Percentiles rank a stretch among this genome's conserved stretches.
phyloP scores from a whole-genome alignment of 2,888 invertebrate species.

The Dione vanillae region DNA sequence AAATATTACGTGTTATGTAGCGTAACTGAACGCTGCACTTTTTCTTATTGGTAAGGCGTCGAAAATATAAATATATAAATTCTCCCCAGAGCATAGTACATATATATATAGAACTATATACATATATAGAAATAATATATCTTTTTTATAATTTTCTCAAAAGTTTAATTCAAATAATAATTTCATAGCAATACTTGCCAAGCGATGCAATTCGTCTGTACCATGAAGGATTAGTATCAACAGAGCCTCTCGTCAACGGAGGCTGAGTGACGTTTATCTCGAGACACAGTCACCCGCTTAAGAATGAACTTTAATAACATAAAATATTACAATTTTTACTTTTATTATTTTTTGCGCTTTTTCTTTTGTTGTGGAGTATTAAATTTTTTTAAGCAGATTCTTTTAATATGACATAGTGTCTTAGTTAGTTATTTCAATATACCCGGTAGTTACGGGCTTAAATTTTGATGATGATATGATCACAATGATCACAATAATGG shows the following conservation, averaged over 20 bases:
- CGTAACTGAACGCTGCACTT: neutral
- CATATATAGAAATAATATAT: too few relatives aligned
- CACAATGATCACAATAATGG: too few relatives aligned
- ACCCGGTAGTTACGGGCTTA: too few relatives aligned
- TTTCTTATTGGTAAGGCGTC: neutral
- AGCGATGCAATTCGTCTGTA: conserved; percentile 31
- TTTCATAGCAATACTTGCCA: conserved; percentile 22
- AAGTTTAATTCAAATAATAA: conserved; percentile 18
- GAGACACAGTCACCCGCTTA: conserved; percentile 22
- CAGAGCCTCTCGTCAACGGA: conserved; percentile 24
- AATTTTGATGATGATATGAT: too few relatives aligned
- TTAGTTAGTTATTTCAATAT: too few relatives aligned
- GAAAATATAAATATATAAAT: neutral
- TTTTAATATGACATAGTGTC: too few relatives aligned
- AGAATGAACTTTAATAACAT: conserved; percentile 20
- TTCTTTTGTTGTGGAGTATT: neutral
- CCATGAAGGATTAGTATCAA: conserved; percentile 36
- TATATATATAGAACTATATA: too few relatives aligned
- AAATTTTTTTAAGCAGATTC: neutral
- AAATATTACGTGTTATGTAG: neutral
- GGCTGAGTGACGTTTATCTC: conserved; percentile 36
- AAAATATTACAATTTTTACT: conserved; percentile 9
- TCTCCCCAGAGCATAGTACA: too few relatives aligned
- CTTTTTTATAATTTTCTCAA: neutral
- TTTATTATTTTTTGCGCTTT: too few relatives aligned